Evolutionary conservation across 1,140 invertebrate species (phyloP), one percentile per base, ranked within the genome.

Genomic region (Ectropis grisescens): DNA sequence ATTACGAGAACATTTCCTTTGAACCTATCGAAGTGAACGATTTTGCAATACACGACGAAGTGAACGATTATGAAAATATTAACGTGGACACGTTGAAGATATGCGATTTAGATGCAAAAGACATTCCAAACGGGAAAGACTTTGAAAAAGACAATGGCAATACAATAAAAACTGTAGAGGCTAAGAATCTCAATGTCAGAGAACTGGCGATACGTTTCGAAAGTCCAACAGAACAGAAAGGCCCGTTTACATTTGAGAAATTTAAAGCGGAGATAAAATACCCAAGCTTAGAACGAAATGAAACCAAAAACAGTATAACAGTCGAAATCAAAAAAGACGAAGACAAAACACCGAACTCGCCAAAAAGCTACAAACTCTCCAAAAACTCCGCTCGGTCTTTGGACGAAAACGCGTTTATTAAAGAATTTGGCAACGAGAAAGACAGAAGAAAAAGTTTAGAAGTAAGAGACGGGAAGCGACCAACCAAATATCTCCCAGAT

Each of bases 321-420:
- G 13, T 35, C 2, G 50, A 57, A 37, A 59, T 45, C 26, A 60
- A 62, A 14, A 58, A 60, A 26, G 59, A 61, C 0, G 52, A 57
- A 26, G 33, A 51, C 41, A 58, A 58, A 6, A 55, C 62, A 0
- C 45, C 62, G 0, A 44, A 56, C 2, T 74, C 61, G 0, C 74
- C 76, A 10, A 58, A 70, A 39, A 67, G 67, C 7, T 67, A 60
- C 29, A 78, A 75, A 41, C 40, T 86, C 1, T 86, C 86, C 0
- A 86, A 88, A 39, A 85, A 88, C 3, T 83, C 86, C 6, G 89
- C 91, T 1, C 80, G 91, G 1, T 92, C 91, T 1, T 52, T 93
- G 13, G 91, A 93, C 60, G 89, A 88, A 57, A 88, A 88, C 39
- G 88, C 87, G 2, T 90, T 90, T 41, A 67, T 87, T 1, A 85